Base-by-base conservation (phyloP, 92 coral and sea anemone species). In the Metridium senile region DNA sequence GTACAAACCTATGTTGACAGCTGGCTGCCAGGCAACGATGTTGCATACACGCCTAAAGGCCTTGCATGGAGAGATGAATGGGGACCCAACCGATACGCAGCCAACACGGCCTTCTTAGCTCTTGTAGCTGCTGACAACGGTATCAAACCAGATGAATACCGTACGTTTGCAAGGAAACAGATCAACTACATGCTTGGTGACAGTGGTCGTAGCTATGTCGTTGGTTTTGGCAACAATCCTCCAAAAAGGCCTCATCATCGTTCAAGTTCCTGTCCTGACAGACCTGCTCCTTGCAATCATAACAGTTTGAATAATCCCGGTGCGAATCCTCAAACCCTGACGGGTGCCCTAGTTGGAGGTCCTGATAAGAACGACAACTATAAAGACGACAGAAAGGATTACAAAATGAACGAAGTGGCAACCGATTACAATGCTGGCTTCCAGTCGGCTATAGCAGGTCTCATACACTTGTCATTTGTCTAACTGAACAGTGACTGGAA, bases 381-480 rank as follows among this genome's bases (percentile, higher is more conserved):
- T 70, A 29, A 72, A 25, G 98, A 93, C 32, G 81, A 81, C 35
- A 66, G 98, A 62, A 77, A 67, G 16, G 98, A 93, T 69, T 93
- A 75, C 73, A 74, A 84, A 51, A 83, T 47, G 84, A 92, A 92
- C 71, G 97, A 89, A 71, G 92, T 92, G 34, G 79, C 93, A 17
- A 86, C 93, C 71, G 97, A 92, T 71, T 92, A 86, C 87, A 92
- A 92, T 33, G 97, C 97, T 56, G 97, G 97, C 9, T 86, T 92
- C 75, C 91, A 89, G 62, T 92, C 97, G 22, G 97, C 97, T 23
- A 91, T 92, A 4, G 97, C 97, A 18, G 93, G 93, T 8, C 71
- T 89, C 39, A 92, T 89, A 33, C 75, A 71, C 13, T 39, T 82
- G 35, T 25, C 70, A 22, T 20, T n/a, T n/a, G n/a, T n/a, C n/a